A percentile compares a stretch with the other conserved stretches of the same genome.
These are phyloP conservation scores for Scaptodrosophila lebanonensis DNA, from an alignment of 1,140 invertebrate genomes.

Conservation along the genomic window DNA sequence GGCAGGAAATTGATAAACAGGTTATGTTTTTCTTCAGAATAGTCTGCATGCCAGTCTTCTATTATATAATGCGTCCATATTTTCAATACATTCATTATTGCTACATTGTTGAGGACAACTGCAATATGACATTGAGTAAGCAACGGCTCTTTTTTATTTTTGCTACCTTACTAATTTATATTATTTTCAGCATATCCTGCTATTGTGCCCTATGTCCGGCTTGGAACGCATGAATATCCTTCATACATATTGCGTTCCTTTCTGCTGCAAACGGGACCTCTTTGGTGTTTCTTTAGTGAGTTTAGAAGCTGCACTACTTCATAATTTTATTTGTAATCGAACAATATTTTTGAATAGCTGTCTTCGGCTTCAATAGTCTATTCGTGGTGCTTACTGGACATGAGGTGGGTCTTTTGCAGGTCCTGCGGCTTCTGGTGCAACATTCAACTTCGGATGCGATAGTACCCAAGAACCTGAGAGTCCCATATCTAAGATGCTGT, in stretches of 20 bases:
- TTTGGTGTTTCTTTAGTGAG: conserved; percentile 64
- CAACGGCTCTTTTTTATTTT: neutral
- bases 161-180: neutral
- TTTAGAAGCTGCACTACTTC: too few relatives aligned
- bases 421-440: conserved; percentile 40
- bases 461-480: conserved; percentile 30
- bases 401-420: conserved; percentile 44
- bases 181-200: conserved; percentile 64
- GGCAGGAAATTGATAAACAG: conserved; percentile 44
- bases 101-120: conserved; percentile 39
- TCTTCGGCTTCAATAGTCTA: conserved; percentile 58
- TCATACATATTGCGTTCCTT: conserved; percentile 52
- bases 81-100: conserved; percentile 59
- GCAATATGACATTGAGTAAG: conserved; percentile 57
- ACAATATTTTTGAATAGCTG: conserved; percentile 24
- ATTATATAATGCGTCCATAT: conserved; percentile 47
- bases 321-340: too few relatives aligned
- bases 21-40: conserved; percentile 64
- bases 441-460: conserved; percentile 40
- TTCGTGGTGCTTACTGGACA: conserved; percentile 55
- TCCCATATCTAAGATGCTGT: conserved; percentile 42
- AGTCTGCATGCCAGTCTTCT: conserved; percentile 55
- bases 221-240: conserved; percentile 42
- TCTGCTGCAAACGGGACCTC: conserved; percentile 40
- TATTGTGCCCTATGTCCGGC: conserved; percentile 39